These are phyloP conservation scores for Halichondria panicea DNA, from an alignment of 37 sponge, comb jelly and placozoan genomes.

Conservation along the genomic window DNA sequence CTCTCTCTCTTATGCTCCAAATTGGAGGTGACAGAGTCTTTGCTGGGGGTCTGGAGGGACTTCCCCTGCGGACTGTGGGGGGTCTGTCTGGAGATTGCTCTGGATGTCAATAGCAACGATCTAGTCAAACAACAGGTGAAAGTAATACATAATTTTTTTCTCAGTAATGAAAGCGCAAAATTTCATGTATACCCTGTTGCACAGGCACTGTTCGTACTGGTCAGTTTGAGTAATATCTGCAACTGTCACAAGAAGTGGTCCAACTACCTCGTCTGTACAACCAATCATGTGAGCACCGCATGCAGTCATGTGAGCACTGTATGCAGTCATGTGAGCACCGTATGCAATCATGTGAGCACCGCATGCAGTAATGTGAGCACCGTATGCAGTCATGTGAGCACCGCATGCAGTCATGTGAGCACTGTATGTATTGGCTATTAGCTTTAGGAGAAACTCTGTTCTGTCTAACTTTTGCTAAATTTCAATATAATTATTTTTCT, in stretches of 20 bases:
- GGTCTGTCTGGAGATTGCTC: constrained; percentile 27
- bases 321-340: no score
- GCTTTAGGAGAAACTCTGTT: no score
- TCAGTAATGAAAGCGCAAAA: no score
- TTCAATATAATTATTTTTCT: no score
- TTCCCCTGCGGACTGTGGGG: constrained; percentile 59
- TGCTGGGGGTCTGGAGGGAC: constrained; percentile 12
- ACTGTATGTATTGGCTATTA: no score
- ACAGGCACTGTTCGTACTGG: constrained; percentile 51
- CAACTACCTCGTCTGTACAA: constrained; percentile 1
- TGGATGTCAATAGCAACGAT: constrained; percentile 1
- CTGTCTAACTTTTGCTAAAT: no score
- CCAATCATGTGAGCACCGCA: not conserved
- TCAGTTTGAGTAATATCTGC: constrained; percentile 38
- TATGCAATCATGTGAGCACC: no score
- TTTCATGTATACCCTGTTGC: no score
- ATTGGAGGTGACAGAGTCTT: not conserved
- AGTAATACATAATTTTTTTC: not conserved
- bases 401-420: no score
- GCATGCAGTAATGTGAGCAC: no score
- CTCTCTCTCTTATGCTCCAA: constrained; percentile 30
- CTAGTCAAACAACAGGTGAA: constrained; percentile 63
- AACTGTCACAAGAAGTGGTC: constrained; percentile 42
- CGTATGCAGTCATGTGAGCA: no score
- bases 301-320: no score